Evolutionary conservation across 2,888 invertebrate species (phyloP), one percentile per base, ranked within the genome.

Genomic region (Cantharis nigra): DNA sequence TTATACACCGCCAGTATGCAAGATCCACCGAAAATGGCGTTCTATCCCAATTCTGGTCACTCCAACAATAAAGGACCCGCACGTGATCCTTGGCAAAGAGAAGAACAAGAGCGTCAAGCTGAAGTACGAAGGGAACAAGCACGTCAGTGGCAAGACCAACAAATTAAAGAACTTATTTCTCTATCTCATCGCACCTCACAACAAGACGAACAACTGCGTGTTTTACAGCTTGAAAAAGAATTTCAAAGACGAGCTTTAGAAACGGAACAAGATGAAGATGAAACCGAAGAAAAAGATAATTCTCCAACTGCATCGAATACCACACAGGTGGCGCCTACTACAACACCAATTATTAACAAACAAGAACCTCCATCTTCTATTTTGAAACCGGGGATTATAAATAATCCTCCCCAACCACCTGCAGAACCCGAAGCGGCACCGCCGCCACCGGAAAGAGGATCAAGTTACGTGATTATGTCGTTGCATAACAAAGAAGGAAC

Each of bases 181-280:
- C 86, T 95, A 77, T 91, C 93, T 16, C 90, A 92, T 71, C 91
- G 96, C 75, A 92, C 94, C 3, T 89, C 93, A 0, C 95, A 94
- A 83, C 97, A 97, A 87, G 96, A 95, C 82, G 97, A 97, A 85
- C 96, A 97, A 85, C 89, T 97, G 16, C 92, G 97, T 75, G 94
- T 96, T n/a, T 90, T 98, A 75, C 94, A 95, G 81, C 90, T 98
- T n/a, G 98, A 98, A 87, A 91, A 96, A 78, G 98, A 98, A 89
- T 98, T 98, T 87, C 97, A 98, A 87, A 92, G 96, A 71, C 91
- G 98, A 70, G 97, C 97, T 3, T 94, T 95, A 85, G 96, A 97
- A 88, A 91, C 91, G 76, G 92, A 91, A 81, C 92, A 92, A 80
- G 94, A 92, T 83, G 94, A 92, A 82, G 94, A 93, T 74, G 94